Evolutionary conservation across 1,140 invertebrate species (phyloP).

Genomic region (Ericerus pela): DNA sequence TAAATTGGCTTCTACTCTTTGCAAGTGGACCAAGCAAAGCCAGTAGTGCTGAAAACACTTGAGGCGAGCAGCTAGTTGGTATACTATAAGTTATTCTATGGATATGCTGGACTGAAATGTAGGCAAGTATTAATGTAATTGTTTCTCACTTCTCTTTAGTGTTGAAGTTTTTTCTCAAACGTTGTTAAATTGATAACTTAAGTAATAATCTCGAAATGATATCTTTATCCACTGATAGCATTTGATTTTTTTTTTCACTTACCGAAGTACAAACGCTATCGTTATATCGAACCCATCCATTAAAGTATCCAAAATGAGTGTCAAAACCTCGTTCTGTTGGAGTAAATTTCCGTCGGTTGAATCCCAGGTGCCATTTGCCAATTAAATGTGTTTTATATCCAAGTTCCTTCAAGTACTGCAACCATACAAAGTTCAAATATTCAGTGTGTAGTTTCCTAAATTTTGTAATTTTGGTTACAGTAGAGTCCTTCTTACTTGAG

Average conservation of each 20-base stretch:
- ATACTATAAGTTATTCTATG: too few relatives aligned
- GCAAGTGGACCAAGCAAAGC: too few relatives aligned
- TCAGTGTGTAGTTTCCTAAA: background rate
- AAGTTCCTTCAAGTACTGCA: slow-evolving; percentile 38
- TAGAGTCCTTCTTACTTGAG: slow-evolving; percentile 28
- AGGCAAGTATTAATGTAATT: too few relatives aligned
- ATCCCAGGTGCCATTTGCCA: slow-evolving; percentile 61
- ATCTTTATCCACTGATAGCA: background rate
- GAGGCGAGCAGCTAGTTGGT: too few relatives aligned
- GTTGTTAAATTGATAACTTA: too few relatives aligned
- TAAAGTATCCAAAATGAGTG: slow-evolving; percentile 67
- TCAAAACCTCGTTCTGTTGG: slow-evolving; percentile 68
- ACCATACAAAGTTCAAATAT: background rate
- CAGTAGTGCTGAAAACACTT: too few relatives aligned
- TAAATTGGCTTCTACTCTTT: too few relatives aligned
- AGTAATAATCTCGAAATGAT: background rate
- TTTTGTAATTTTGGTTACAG: background rate
- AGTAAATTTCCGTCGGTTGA: slow-evolving; percentile 49
- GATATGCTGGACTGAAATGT: too few relatives aligned
- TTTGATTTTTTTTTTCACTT: slow-evolving; percentile 6
- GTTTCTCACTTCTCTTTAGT: too few relatives aligned
- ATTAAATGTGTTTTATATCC: slow-evolving; percentile 48
- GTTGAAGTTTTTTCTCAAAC: too few relatives aligned
- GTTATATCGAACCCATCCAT: slow-evolving; percentile 69
- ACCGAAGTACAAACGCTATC: slow-evolving; percentile 37